Evolutionary conservation across 2,888 invertebrate species (phyloP).

Genomic region (Anoplius nigerrimus): DNA sequence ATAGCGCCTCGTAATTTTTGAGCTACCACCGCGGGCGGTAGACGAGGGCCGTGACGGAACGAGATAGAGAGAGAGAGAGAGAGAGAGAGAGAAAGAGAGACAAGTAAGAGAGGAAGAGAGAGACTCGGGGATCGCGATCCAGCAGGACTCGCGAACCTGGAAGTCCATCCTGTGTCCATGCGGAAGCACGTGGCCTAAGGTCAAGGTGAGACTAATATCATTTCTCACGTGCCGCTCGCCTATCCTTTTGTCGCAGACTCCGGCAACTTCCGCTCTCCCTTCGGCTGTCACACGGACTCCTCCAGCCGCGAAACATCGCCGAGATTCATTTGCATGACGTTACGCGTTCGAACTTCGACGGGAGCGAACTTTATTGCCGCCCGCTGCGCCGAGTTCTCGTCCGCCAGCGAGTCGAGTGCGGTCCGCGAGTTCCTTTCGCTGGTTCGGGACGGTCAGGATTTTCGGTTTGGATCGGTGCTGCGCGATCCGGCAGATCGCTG

Average conservation of each 20-base stretch:
- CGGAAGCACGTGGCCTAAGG: constrained; percentile 57
- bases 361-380: too few relatives aligned
- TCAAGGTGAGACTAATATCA: constrained; percentile 57
- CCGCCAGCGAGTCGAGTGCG: too few relatives aligned
- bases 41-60: background rate
- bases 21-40: constrained; percentile 23
- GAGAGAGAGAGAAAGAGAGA: background rate
- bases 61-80: background rate
- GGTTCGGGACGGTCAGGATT: too few relatives aligned
- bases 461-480: too few relatives aligned
- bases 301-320: too few relatives aligned
- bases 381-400: too few relatives aligned
- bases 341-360: too few relatives aligned
- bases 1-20: constrained; percentile 48
- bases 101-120: constrained; percentile 11
- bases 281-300: too few relatives aligned
- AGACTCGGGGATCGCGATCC: constrained; percentile 56
- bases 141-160: constrained; percentile 54
- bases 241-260: background rate
- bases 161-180: constrained; percentile 61
- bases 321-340: too few relatives aligned
- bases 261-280: constrained; percentile 3
- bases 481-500: too few relatives aligned
- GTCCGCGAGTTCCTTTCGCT: too few relatives aligned
- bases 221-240: constrained; percentile 28